Conservation (phyloP, 2,888 invertebrate genomes). For the Phengaris arion region DNA sequence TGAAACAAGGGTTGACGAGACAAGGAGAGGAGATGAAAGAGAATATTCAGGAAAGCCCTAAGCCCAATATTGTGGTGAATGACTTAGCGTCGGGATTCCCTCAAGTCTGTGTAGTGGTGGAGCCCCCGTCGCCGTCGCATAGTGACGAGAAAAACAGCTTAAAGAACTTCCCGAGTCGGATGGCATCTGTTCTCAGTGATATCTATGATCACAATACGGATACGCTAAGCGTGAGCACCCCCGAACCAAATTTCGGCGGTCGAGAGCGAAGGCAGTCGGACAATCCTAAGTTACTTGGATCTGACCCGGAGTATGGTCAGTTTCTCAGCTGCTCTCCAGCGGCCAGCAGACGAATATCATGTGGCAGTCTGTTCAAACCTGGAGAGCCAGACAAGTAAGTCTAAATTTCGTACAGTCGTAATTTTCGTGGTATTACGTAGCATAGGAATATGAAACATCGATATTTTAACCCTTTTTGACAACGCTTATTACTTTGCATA, state of each 20-base stretch:
- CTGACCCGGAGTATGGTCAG: slow-evolving; percentile 82
- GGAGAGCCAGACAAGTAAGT: slow-evolving; percentile 82
- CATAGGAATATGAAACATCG: too few relatives aligned
- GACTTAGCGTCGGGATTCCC: slow-evolving; percentile 66
- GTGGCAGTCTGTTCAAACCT: slow-evolving; percentile 91
- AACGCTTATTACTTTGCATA: too few relatives aligned
- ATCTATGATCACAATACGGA: slow-evolving; percentile 68
- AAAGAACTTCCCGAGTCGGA: slow-evolving; percentile 62
- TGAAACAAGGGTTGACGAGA: slow-evolving; percentile 61
- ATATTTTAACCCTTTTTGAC: background rate
- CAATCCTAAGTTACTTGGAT: slow-evolving; percentile 81
- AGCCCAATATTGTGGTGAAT: slow-evolving; percentile 34
- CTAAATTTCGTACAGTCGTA: too few relatives aligned
- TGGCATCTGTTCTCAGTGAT: slow-evolving; percentile 72
- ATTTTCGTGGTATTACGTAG: too few relatives aligned
- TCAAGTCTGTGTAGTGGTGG: slow-evolving; percentile 85
- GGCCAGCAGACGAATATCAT: slow-evolving; percentile 93
- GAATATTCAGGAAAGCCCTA: slow-evolving; percentile 37
- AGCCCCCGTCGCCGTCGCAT: slow-evolving; percentile 86
- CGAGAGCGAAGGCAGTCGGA: slow-evolving; percentile 74
- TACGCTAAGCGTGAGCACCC: slow-evolving; percentile 65
- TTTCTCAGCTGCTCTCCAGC: slow-evolving; percentile 88
- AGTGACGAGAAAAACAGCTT: slow-evolving; percentile 79
- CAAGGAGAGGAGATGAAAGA: slow-evolving; percentile 55
- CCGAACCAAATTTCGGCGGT: slow-evolving; percentile 68